Base-by-base conservation (phyloP, 2,797 vertebrate genomes). In the Galagoides demidoff region DNA sequence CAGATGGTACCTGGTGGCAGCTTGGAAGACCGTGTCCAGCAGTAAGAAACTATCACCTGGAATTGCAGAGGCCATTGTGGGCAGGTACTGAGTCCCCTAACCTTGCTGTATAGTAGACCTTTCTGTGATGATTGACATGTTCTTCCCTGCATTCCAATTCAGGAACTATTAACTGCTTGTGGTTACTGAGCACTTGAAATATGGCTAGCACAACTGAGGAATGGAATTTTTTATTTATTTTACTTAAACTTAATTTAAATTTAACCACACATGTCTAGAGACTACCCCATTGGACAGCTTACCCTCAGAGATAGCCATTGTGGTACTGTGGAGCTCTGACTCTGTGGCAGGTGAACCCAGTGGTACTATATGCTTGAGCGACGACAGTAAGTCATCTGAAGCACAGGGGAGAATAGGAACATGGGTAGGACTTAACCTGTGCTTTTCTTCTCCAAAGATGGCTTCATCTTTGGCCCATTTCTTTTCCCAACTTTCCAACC, bases 161-260 rank as follows among this genome's bases (percentile, higher is more conserved):
- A 73, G 81, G 39, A 57, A 74, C 37, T 43, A 5, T 59, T 63
- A 31, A 9, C 77, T 25, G 34, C 16, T 20, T 43, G 39, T 55
- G 70, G 76, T 55, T 70, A 3, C 0, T 64, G 86, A 78, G 23
- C 5, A 20, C 27, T 59, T 82, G 81, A 83, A 45, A 66, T 89
- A 64, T 77, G 34, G 29, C 57, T 76, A 55, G 73, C 3, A 20
- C 4, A 77, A 61, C 31, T 13, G 34, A 86, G 81, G 66, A 63
- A n/a, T 52, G 63, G 79, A 61, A 49, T 92, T 94, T 95, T 70
- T 55, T 45, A 73, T 70, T 55, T 45, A 73, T 66, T 71, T 64
- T 43, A 57, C 16, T 78, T 55, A 64, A 84, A 34, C 31, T 43
- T 29, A 23, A 45, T 70, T 85, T 76, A 63, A 22, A 27, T 78